A percentile compares a stretch with the other conserved stretches of the same genome.
Evolutionary conservation across 2,113 vertebrate genomes (phyloP).

Genomic region (Columbina picui): DNA sequence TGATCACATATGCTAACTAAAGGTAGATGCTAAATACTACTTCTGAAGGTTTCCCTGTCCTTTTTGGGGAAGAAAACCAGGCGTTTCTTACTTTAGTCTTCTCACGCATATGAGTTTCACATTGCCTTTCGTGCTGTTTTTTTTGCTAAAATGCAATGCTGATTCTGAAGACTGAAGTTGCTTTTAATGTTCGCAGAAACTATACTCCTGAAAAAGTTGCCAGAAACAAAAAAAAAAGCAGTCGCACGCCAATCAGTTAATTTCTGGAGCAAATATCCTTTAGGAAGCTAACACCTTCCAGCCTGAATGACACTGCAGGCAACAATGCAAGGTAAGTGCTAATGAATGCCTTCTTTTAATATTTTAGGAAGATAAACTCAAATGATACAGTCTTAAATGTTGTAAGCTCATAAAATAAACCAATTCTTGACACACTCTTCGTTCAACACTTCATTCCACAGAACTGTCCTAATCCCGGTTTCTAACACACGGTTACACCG

Average conservation of each 20-base stretch:
- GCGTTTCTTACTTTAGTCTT: background rate
- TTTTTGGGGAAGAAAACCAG: background rate
- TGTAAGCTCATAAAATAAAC: background rate
- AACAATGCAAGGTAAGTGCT: accelerated
- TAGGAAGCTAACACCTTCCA: background rate
- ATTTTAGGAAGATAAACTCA: background rate
- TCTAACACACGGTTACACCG: accelerated
- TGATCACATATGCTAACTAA: background rate
- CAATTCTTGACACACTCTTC: no score
- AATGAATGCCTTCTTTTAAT: background rate
- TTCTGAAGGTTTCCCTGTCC: background rate
- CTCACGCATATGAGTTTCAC: background rate
- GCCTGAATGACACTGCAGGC: accelerated
- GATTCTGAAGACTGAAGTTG: background rate
- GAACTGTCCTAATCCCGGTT: background rate
- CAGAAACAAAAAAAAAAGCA: background rate
- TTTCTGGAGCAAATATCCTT: background rate
- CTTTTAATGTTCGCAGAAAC: background rate
- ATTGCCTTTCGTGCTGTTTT: background rate
- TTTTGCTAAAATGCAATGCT: accelerated
- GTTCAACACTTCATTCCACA: no score
- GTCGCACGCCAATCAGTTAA: background rate
- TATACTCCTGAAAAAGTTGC: background rate
- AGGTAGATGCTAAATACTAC: background rate
- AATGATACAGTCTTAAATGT: accelerated